Percentiles rank a stretch among this genome's conserved stretches.
These are phyloP conservation scores for Dusona sp. DNA, from an alignment of 2,888 invertebrate species.

Conservation along the genomic window DNA sequence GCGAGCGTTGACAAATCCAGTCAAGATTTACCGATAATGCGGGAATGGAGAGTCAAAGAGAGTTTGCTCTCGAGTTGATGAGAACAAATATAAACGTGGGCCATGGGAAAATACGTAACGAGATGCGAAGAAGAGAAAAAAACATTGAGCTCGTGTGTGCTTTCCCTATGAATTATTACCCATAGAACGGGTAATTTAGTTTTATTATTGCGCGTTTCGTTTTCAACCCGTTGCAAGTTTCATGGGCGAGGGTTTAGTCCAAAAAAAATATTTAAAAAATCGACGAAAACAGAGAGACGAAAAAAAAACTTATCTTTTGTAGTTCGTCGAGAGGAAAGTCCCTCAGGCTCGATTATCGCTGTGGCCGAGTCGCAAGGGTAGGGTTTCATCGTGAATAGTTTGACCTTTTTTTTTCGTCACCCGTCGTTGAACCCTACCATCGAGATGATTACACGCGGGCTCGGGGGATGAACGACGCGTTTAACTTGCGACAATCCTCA, in stretches of 20 bases:
- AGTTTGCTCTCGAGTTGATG: neutral
- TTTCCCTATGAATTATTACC: constrained; percentile 67
- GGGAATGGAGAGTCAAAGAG: neutral
- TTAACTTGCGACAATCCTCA: constrained; percentile 56
- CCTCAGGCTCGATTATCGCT: constrained; percentile 66
- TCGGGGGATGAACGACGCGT: constrained; percentile 27
- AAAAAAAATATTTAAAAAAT: constrained; percentile 39
- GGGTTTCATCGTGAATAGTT: constrained; percentile 41
- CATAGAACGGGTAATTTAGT: constrained; percentile 68
- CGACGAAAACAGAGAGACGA: constrained; percentile 40
- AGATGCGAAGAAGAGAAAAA: constrained; percentile 38
- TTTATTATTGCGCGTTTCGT: constrained; percentile 67
- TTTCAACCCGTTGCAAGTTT: constrained; percentile 33
- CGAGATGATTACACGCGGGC: constrained; percentile 61
- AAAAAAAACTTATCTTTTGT: constrained; percentile 58
- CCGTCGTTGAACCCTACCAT: constrained; percentile 63
- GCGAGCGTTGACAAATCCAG: constrained; percentile 8
- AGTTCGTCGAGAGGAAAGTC: constrained; percentile 46
- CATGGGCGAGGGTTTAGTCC: constrained; percentile 39
- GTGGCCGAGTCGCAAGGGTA: neutral
- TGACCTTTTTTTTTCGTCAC: constrained; percentile 65
- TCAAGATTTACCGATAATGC: constrained; percentile 15
- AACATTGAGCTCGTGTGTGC: neutral
- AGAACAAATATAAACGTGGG: neutral
- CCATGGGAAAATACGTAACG: constrained; percentile 21